Conservation (phyloP, 1,140 invertebrate species). For the Oncopeltus fasciatus region DNA sequence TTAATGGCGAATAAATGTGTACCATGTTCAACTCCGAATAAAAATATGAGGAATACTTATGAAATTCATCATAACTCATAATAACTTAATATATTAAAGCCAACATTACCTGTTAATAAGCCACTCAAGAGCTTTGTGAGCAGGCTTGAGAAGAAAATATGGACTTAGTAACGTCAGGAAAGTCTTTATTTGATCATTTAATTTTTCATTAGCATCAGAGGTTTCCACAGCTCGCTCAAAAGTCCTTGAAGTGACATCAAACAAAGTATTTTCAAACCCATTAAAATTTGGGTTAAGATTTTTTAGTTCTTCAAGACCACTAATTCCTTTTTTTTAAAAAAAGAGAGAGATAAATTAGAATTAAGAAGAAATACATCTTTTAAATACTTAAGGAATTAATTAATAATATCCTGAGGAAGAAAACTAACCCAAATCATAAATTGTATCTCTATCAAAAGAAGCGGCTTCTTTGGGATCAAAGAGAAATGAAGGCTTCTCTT, state of each 20-base stretch:
- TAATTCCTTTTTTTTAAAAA: slow-evolving; percentile 43
- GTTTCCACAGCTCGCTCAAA: slow-evolving; percentile 68
- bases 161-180: slow-evolving; percentile 73
- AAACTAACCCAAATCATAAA: slow-evolving; percentile 60
- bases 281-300: slow-evolving; percentile 52
- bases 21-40: too few relatives aligned
- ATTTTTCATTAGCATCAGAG: slow-evolving; percentile 53
- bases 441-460: slow-evolving; percentile 60
- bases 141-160: slow-evolving; percentile 66
- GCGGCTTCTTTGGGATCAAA: slow-evolving; percentile 82
- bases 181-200: slow-evolving; percentile 60
- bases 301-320: slow-evolving; percentile 68
- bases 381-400: too few relatives aligned
- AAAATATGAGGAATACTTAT: too few relatives aligned
- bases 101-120: slow-evolving; percentile 53
- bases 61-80: too few relatives aligned
- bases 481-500: slow-evolving; percentile 63
- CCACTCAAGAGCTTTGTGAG: slow-evolving; percentile 88
- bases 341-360: not conserved
- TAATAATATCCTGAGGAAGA: not conserved
- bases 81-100: too few relatives aligned
- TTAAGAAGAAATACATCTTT: not conserved
- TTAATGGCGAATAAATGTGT: too few relatives aligned
- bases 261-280: slow-evolving; percentile 60
- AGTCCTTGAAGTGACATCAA: slow-evolving; percentile 51